These are phyloP conservation scores for Paramormyrops hopkinsi DNA, from an alignment of 2,797 vertebrate genomes.

Conservation along the genomic window DNA sequence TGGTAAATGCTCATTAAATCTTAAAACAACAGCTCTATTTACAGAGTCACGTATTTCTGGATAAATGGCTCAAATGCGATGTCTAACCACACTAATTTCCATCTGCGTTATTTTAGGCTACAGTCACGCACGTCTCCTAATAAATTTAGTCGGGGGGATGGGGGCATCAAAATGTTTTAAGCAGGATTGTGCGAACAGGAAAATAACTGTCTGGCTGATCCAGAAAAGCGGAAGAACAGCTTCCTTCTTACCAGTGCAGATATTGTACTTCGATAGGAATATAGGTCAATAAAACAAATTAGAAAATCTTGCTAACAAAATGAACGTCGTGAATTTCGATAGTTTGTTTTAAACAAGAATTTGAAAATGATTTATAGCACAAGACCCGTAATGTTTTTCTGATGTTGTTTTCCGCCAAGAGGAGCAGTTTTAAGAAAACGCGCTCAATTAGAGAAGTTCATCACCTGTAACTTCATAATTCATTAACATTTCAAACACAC, in stretches of 20 bases:
- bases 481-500: background rate
- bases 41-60: background rate
- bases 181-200: background rate
- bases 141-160: background rate
- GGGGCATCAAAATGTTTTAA: background rate
- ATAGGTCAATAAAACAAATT: background rate
- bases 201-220: background rate
- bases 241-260: background rate
- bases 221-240: background rate
- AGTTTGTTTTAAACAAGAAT: background rate
- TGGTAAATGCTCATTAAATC: background rate
- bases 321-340: background rate
- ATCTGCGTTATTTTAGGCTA: slow-evolving; percentile 9
- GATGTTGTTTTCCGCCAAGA: background rate
- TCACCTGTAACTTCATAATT: slow-evolving; percentile 17
- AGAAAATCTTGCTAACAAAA: background rate
- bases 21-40: background rate
- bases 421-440: background rate
- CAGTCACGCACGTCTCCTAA: background rate
- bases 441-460: background rate
- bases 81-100: background rate
- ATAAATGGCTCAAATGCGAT: background rate
- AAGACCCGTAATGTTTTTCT: background rate
- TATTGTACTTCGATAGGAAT: background rate
- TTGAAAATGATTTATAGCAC: background rate